Base-by-base conservation (phyloP, 1,140 invertebrate species). In the Diorhabda carinulata region DNA sequence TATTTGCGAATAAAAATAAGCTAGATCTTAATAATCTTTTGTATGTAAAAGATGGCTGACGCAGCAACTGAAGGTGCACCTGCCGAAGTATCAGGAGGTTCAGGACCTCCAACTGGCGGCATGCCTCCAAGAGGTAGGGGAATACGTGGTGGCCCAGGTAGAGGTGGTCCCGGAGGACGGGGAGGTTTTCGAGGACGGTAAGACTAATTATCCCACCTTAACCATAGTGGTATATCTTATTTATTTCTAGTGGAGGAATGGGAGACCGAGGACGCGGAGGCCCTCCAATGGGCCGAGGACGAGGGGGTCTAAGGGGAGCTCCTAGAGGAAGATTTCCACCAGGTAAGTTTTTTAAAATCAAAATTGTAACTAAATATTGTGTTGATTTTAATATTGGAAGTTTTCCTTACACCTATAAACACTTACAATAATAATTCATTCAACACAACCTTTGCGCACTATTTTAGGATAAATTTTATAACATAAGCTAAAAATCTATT, bases 261-360 rank as follows among this genome's bases (percentile, higher is more conserved):
- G 72, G 72, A 43, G 72, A 70, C 4, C 70, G 67, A 6, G 67
- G 67, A 67, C 70, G 72, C 0, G 67, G 74, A 10, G 74, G 74
- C 8, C 72, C 72, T 43, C 72, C 72, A n/a, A 70, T 70, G 69
- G 73, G 73, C 71, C 45, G 71, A 42, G 73, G 73, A 6, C 71
- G 73, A 8, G 71, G 73, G 3, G 73, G 73, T 5, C 71, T 67
- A 25, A 71, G 70, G 66, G 72, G 72, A 42, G 72, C 72, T n/a
- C 72, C 70, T 3, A 66, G 72, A 58, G 72, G 72, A 5, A 52
- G 70, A 56, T 73, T 73, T 43, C 72, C 72, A 61, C 69, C 69
- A 56, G 72, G 72, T 58, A 52, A 52, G 47, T 52, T 52, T n/a
- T 52, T 52, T 52, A 52, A 52, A 3, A 52, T 52, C 41, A 44